These are phyloP conservation scores for Thyatira batis DNA, from an alignment of 2,888 invertebrate genomes.

Conservation along the genomic window DNA sequence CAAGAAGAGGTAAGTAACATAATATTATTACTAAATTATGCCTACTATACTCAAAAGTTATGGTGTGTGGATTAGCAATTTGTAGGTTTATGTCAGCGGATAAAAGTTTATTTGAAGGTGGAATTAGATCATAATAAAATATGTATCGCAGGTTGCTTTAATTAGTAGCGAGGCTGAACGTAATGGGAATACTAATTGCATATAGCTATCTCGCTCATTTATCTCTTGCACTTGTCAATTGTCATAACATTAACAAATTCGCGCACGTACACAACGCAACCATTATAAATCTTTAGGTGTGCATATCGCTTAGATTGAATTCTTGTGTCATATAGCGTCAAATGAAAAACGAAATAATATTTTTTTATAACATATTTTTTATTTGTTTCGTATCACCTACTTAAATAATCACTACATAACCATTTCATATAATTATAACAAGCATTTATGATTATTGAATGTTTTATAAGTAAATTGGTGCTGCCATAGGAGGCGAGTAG, in stretches of 20 bases:
- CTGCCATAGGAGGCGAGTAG: conserved; percentile 15
- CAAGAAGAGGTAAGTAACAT: no score
- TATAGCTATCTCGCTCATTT: background rate
- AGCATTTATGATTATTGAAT: background rate
- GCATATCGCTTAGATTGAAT: no score
- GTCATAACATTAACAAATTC: background rate
- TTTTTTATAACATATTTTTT: background rate
- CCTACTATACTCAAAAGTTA: no score
- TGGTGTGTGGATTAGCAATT: no score
- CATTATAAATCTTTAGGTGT: no score
- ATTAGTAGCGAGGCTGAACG: no score
- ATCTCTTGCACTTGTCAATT: background rate
- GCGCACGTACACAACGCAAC: background rate
- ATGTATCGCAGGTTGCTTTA: no score
- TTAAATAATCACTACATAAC: conserved; percentile 5
- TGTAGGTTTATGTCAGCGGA: no score
- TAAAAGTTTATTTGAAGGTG: no score
- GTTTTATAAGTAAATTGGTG: conserved; percentile 38
- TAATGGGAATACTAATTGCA: background rate
- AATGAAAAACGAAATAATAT: background rate
- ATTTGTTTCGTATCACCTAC: background rate
- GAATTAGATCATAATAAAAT: no score
- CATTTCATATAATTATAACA: conserved; percentile 1
- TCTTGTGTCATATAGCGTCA: background rate
- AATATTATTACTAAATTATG: no score